Evolutionary conservation across 2,888 invertebrate genomes (phyloP).

Genomic region (Sphaerophoria taeniata): DNA sequence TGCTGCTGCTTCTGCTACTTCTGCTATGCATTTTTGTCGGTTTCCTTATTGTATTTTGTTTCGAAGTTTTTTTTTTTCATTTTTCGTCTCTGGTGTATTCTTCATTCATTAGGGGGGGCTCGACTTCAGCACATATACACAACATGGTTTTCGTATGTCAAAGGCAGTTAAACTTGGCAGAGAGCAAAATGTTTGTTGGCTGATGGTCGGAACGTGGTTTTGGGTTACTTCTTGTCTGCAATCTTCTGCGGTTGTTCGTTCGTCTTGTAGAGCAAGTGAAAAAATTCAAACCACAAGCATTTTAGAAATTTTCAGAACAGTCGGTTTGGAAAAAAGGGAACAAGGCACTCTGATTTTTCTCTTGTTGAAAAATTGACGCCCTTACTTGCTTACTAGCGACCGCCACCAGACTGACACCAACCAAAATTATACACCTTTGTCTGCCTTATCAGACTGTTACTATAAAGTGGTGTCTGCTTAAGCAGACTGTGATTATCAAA

Average conservation of each 20-base stretch:
- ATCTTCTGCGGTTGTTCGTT: slow-evolving; percentile 31
- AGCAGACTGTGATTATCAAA: no score
- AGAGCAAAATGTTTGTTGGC: slow-evolving; percentile 51
- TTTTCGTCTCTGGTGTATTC: not conserved
- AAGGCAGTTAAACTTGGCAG: slow-evolving; percentile 57
- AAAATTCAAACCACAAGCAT: slow-evolving; percentile 1
- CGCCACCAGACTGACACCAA: no score
- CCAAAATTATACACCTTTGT: no score
- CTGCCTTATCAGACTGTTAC: no score
- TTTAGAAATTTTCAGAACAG: slow-evolving; percentile 41
- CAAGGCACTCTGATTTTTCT: not conserved
- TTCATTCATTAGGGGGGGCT: slow-evolving; percentile 6
- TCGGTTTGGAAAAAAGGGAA: slow-evolving; percentile 32
- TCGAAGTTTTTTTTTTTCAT: slow-evolving; percentile 7
- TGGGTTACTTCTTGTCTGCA: slow-evolving; percentile 56
- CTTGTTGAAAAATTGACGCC: not conserved
- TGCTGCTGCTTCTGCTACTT: slow-evolving; percentile 20
- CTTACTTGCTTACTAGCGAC: no score
- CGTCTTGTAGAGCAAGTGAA: not conserved
- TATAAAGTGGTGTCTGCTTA: no score
- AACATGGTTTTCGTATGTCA: slow-evolving; percentile 61
- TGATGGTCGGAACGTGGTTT: slow-evolving; percentile 57
- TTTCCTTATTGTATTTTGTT: slow-evolving; percentile 45
- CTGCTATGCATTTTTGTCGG: not conserved
- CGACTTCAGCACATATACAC: no score